Evolutionary conservation across 2,113 vertebrate species (phyloP), one percentile per base, ranked within the genome.

Genomic region (Pogonocichla stellata): DNA sequence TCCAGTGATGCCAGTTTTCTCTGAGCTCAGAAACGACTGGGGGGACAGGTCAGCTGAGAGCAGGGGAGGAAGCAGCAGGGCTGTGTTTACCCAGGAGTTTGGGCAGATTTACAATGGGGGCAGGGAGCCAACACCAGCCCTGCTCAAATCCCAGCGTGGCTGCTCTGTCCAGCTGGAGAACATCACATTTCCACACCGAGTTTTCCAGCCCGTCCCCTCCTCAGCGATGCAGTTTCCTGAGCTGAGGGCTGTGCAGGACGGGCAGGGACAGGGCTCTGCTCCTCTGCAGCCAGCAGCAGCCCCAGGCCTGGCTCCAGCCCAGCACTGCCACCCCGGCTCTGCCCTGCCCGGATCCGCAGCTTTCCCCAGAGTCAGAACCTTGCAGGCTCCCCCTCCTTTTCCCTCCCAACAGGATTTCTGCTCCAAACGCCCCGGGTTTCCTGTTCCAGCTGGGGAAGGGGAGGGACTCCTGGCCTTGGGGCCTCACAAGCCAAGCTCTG

Each of bases 1-100:
- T 8, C 3, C 33, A 5, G 6, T 3, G 22, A 2, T 28, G 6
- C 9, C 45, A 0, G 33, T 19, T 42, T n/a, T 28, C 26, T 10
- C 13, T 7, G 34, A 1, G 23, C 70, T 40, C 60, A 6, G 92
- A n/a, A 42, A 48, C 0, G 9, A 0, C 0, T 7, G 51, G 33
- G 47, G 8, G 24, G 85, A 3, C 23, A 17, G 67, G 16, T 34
- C 75, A 82, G 8, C n/a, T 10, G 0, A 9, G 20, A 22, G 1
- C 6, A 20, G 40, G 25, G 80, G 8, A 29, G 53, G 67, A 7
- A 28, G 54, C 11, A 1, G 0, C 6, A 19, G 40, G 47, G 60
- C 33, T 25, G 18, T 15, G 7, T 34, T 92, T 9, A 11, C n/a
- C 45, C 23, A 0, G 65, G 36, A 9, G 14, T 22, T 87, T 2